phyloP scores from a whole-genome alignment of 2,888 invertebrate genomes.

The Himalopsyche japonica region DNA sequence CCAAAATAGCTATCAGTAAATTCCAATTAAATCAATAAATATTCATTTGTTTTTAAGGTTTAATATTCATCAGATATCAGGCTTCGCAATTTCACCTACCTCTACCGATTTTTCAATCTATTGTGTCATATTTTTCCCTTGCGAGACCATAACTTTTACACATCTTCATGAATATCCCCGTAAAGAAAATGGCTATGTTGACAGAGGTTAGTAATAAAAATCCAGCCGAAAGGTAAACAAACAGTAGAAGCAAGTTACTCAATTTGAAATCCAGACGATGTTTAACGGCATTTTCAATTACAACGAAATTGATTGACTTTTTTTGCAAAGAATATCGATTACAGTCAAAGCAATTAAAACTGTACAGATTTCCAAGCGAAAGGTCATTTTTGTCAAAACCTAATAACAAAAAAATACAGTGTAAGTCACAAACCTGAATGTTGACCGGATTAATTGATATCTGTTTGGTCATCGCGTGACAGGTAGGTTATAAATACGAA shows the following conservation, averaged over 20 bases:
- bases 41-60: too few species aligned
- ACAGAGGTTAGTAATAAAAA: background rate
- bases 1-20: too few species aligned
- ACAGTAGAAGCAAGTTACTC: background rate
- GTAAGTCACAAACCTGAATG: too few species aligned
- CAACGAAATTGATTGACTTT: background rate
- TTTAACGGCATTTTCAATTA: background rate
- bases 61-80: background rate
- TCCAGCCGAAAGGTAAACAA: background rate
- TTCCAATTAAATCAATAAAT: too few species aligned
- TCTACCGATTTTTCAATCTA: conserved; percentile 5
- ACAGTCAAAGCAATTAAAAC: background rate
- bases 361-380: too few species aligned
- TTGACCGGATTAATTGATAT: too few species aligned
- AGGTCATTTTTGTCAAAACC: too few species aligned
- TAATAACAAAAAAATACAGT: too few species aligned
- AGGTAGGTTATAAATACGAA: too few species aligned
- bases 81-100: background rate
- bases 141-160: conserved; percentile 8
- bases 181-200: background rate
- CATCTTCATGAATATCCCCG: conserved; percentile 17
- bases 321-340: background rate
- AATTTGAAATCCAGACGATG: background rate
- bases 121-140: conserved; percentile 10
- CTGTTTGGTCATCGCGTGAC: too few species aligned